Conservation (phyloP, 2,888 invertebrate species). For the Ctenicera cuprea region DNA sequence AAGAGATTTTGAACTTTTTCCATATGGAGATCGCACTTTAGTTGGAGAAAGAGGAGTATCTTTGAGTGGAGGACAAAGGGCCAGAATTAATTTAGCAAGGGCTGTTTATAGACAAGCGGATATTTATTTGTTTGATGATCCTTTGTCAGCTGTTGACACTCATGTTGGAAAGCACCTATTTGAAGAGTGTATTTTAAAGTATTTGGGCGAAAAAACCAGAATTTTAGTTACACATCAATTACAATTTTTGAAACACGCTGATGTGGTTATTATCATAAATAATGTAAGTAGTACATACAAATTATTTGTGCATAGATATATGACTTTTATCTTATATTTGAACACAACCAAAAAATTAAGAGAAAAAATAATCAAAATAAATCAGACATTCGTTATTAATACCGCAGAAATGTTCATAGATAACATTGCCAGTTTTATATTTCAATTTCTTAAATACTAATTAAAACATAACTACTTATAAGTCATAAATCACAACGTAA, state of each 20-base stretch:
- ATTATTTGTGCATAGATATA: too few species aligned
- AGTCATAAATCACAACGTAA: too few species aligned
- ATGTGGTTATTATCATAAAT: constrained; percentile 79
- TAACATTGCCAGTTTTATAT: too few species aligned
- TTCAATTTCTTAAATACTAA: too few species aligned
- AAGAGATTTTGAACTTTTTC: constrained; percentile 82
- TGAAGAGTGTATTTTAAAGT: constrained; percentile 80
- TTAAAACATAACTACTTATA: too few species aligned
- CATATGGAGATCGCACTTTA: constrained; percentile 82
- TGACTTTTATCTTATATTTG: too few species aligned
- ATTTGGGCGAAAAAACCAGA: constrained; percentile 78
- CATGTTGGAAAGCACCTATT: constrained; percentile 86
- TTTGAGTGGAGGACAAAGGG: constrained; percentile 88
- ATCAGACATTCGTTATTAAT: too few species aligned
- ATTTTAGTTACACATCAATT: constrained; percentile 90
- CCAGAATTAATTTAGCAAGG: constrained; percentile 85
- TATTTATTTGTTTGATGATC: constrained; percentile 87
- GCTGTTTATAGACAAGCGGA: constrained; percentile 86
- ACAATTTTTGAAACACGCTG: constrained; percentile 82
- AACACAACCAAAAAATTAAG: too few species aligned
- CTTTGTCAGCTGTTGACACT: constrained; percentile 86
- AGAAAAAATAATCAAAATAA: too few species aligned
- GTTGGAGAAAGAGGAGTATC: constrained; percentile 87
- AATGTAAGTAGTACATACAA: constrained; percentile 71
- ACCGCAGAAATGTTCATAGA: too few species aligned